Base-by-base conservation (phyloP, 2,888 invertebrate species). In the Litoditis marina region DNA sequence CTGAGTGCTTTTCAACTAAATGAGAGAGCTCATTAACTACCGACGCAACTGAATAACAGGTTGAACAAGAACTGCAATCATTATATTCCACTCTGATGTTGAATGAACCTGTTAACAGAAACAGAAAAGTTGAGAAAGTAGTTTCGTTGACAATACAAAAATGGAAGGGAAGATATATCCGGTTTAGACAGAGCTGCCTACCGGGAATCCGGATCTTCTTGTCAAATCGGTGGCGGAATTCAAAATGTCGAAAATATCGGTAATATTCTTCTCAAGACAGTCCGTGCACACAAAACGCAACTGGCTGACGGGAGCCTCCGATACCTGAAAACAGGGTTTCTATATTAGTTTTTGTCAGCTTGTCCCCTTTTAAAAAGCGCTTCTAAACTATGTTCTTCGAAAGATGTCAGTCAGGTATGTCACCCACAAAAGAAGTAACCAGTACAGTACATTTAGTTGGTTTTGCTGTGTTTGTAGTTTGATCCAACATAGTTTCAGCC, bases 141-240 rank as follows among this genome's bases (percentile, higher is more conserved):
- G n/a, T n/a, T n/a, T n/a, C n/a, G n/a, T n/a, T n/a, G n/a, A n/a
- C n/a, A n/a, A n/a, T n/a, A n/a, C n/a, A n/a, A n/a, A n/a, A n/a
- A n/a, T n/a, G n/a, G 22, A 7, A 4, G 13, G 42, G n/a, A 42
- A 42, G 42, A 31, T 46, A 11, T 19, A 25, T 25, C 22, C 28
- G 27, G 28, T 19, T 49, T 8, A 49, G 13, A n/a, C n/a, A 13
- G 19, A 27, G n/a, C n/a, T n/a, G 65, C 78, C 69, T 55, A 81
- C 81, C 68, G 81, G 81, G 66, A 78, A 81, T 63, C 80, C 80
- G 31, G 80, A 77, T 28, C 69, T 73, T 46, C 78, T 65, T n/a
- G 81, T 82, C 32, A 78, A 64, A 63, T 81, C 81, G 46, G 79
- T 79, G 44, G 81, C 81, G 16, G 76, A 71, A 58, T 78, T 81